Base-by-base conservation (phyloP, 1,140 invertebrate species). In the Diachasma alloeum region DNA sequence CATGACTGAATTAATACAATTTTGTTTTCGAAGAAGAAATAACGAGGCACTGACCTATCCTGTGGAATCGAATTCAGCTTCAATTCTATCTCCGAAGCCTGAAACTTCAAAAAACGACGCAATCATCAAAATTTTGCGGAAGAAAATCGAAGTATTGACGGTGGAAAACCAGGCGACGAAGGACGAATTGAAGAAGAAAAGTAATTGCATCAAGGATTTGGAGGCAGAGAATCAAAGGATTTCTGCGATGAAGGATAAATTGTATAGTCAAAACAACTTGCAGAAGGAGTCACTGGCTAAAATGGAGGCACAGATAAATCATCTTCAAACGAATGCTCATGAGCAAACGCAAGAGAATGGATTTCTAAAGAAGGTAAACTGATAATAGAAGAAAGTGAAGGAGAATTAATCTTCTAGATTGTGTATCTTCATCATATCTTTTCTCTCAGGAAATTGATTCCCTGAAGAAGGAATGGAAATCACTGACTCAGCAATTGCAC, bases 381-480 rank as follows among this genome's bases (percentile, higher is more conserved):
- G 9, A 42, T 37, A 53, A 53, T 17, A 15, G 2, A 53, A 17
- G 15, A 53, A 31, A 3, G 31, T 31, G 6, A 31, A 31, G 6
- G 2, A 31, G 31, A 31, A 2, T 31, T 6, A 31, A 31, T 31
- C 31, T 31, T 31, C 6, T 3, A 31, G 6, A 31, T 2, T 31
- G 31, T 31, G 31, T n/a, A n/a, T n/a, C n/a, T n/a, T 6, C 31
- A 31, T 31, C 6, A 31, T 31, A 31, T 31, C 6, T 42, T 74
- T 69, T 67, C 71, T 44, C 78, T 42, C 37, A 87, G 88, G 87
- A 91, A 82, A 78, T 89, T 5, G 90, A 91, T 17, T 78, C 79
- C 17, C 74, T 91, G 39, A 89, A 88, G 72, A 91, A 87, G 79
- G 88, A 92, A 74, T 48, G 90, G 13, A 91, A 89, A 83, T 84